Evolutionary conservation across 2,888 invertebrate species (phyloP).

Genomic region (Eristalis arbustorum): DNA sequence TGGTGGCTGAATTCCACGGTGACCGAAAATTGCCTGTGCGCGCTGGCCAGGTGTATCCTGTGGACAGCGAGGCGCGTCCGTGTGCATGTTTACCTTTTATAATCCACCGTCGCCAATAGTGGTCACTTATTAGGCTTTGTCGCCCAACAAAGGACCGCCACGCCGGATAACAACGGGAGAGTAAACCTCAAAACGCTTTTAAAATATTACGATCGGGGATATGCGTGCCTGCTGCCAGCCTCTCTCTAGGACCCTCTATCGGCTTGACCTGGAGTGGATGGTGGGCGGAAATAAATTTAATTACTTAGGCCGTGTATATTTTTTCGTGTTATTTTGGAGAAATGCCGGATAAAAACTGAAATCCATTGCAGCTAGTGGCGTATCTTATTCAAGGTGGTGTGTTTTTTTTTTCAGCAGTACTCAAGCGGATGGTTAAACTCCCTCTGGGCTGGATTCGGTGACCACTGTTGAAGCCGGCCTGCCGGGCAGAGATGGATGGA

Average conservation of each 20-base stretch:
- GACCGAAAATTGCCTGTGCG: constrained; percentile 12
- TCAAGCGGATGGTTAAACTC: constrained; percentile 6
- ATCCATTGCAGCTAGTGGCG: constrained; percentile 15
- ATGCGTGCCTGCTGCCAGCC: not conserved
- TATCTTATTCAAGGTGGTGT: constrained; percentile 40
- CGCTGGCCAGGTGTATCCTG: constrained; percentile 33
- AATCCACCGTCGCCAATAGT: constrained; percentile 4
- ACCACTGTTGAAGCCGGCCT: constrained; percentile 16
- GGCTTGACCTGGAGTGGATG: constrained; percentile 18
- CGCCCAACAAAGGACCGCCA: constrained; percentile 37
- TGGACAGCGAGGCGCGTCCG: not conserved
- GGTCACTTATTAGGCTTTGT: constrained; percentile 57
- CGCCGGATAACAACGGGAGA: constrained; percentile 21
- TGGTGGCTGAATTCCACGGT: constrained; percentile 10
- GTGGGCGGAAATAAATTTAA: constrained; percentile 61
- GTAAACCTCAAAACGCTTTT: constrained; percentile 60
- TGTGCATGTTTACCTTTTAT: not conserved
- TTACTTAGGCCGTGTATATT: constrained; percentile 61
- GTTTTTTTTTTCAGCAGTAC: constrained; percentile 40
- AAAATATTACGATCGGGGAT: constrained; percentile 52
- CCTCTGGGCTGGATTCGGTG: constrained; percentile 23
- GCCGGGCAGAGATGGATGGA: constrained; percentile 33
- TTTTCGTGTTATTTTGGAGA: constrained; percentile 28
- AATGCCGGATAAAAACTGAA: not conserved
- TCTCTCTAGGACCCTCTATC: constrained; percentile 26